Base-by-base conservation (phyloP, 2,797 vertebrate species). In the Esox masquinongy region DNA sequence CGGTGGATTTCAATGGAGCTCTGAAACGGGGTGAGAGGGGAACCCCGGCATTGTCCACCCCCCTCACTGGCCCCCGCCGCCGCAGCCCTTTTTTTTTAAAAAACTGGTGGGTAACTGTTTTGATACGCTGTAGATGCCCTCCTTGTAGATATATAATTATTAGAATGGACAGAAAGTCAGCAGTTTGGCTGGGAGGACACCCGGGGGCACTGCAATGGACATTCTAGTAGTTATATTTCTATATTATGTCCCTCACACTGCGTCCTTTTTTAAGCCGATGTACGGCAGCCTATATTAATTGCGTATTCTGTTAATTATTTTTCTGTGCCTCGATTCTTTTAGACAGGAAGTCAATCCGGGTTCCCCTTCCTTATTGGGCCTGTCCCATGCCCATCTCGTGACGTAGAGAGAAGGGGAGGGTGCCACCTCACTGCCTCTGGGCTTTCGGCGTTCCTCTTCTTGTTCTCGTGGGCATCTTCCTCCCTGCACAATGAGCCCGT, bases 401-500 rank as follows among this genome's bases (percentile, higher is more conserved):
- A 8, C 5, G 36, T 39, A 39, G 36, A 8, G 34, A 34, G 36
- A 39, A 5, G 36, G 36, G 36, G 36, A 39, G 36, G 12, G n/a
- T 59, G 22, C 56, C 4, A 15, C 19, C 31, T 67, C 47, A 26
- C 56, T 24, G 63, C 34, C 43, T 29, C 6, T 31, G 71, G 53
- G 15, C 49, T 15, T 66, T 31, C 49, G 43, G 61, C n/a, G n/a
- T 24, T 19, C 64, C 39, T 73, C n/a, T 19, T 36, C 49, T 22
- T 51, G 68, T 80, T 82, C 79, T 76, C 79, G 72, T 77, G 77
- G 73, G 70, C 51, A 79, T 31, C 63, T 71, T 63, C 68, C 75
- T 61, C 15, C 9, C 36, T 39, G 68, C 8, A 36, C 31, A 53
- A 15, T 76, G 69, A 66, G 34, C 39, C 36, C 24, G n/a, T 12